phyloP scores from a whole-genome alignment of 2,113 vertebrate genomes.

The Tapirus terrestris region DNA sequence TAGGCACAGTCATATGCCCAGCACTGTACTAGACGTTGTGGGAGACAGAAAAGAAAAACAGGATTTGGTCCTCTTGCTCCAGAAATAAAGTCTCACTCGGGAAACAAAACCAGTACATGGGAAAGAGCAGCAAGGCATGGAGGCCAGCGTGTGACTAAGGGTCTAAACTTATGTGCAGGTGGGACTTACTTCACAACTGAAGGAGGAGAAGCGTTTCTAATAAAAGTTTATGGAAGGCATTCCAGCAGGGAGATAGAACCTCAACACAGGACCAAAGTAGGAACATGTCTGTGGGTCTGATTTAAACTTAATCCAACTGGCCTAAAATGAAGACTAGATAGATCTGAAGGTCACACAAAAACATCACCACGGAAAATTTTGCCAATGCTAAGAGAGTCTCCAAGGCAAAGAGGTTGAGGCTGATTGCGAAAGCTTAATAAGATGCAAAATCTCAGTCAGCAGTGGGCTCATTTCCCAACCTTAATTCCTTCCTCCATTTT shows the following conservation, averaged over 20 bases:
- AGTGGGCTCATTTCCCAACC: background rate
- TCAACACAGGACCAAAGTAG: background rate
- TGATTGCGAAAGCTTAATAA: background rate
- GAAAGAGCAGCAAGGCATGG: background rate
- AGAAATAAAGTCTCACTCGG: background rate
- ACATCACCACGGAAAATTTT: background rate
- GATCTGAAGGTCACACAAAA: background rate
- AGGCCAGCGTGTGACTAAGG: fast-evolving
- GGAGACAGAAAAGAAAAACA: background rate
- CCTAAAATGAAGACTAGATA: background rate
- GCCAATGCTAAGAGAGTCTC: background rate
- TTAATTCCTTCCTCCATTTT: background rate
- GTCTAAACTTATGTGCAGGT: background rate
- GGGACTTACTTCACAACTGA: background rate
- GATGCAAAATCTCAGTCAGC: background rate
- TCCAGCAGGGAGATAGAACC: background rate
- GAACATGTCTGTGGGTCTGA: background rate
- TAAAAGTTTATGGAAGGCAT: background rate
- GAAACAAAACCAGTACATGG: background rate
- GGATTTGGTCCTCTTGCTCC: background rate
- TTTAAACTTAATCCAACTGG: background rate
- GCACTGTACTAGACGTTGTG: background rate
- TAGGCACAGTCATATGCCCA: background rate
- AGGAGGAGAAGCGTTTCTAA: background rate
- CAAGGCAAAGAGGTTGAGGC: background rate